Conservation (phyloP, 1,140 invertebrate genomes). For the Gerris buenoi region DNA sequence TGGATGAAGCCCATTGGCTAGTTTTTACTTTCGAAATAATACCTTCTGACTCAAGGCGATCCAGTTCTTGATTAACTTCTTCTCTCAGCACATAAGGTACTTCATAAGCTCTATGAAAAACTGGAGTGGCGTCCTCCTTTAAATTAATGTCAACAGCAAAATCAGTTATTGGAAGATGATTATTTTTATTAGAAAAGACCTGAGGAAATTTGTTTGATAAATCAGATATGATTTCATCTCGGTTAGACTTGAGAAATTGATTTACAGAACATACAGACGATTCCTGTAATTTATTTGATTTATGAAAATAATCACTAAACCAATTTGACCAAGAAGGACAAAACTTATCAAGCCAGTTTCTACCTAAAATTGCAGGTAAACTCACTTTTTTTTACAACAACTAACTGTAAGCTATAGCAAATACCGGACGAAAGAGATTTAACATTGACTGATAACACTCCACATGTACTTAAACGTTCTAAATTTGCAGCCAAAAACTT, state of each 20-base stretch:
- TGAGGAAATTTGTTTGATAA: background rate
- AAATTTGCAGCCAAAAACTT: background rate
- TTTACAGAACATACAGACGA: background rate
- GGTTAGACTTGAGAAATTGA: background rate
- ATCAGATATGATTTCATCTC: background rate
- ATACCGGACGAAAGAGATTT: too few species aligned
- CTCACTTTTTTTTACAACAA: background rate
- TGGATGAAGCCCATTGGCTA: slow-evolving; percentile 3
- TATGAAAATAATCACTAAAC: background rate
- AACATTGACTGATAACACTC: background rate
- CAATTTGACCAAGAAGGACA: background rate
- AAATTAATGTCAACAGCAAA: background rate
- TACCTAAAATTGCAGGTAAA: background rate
- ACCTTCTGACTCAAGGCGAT: background rate
- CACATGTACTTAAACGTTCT: background rate
- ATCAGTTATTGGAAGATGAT: background rate
- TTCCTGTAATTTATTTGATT: background rate
- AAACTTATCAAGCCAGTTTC: background rate
- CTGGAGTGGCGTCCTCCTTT: background rate
- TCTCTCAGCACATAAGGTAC: background rate
- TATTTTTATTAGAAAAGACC: background rate
- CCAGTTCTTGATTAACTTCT: background rate
- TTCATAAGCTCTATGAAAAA: background rate
- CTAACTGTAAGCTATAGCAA: too few species aligned
- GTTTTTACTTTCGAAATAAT: slow-evolving; percentile 1